Base-by-base conservation (phyloP, 2,797 vertebrate genomes). In the Nannoperca australis region DNA sequence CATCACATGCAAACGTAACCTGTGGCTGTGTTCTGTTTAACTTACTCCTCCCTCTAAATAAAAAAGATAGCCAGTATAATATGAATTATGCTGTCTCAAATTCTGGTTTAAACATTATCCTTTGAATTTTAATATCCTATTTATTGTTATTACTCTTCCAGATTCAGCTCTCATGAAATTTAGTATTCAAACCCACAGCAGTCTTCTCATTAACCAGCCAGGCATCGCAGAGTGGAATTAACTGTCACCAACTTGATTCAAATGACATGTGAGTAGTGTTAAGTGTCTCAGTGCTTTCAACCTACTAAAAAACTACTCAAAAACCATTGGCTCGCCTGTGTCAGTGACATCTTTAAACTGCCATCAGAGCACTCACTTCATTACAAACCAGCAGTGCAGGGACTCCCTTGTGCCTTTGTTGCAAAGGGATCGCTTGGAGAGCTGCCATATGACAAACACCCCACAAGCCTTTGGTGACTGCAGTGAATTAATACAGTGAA, bases 341-440 rank as follows among this genome's bases (percentile, higher is more conserved):
- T 76, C 69, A 44, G 38, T 69, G 76, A 66, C 78, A 76, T 79
- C 81, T 81, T 80, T 75, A 75, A 81, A 80, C 59, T 73, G 53
- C 42, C 67, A 68, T 73, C 63, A 78, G 61, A 76, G 67, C 40
- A 34, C 64, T 63, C 9, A 15, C 61, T 88, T 82, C 66, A 88
- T 86, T 79, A 86, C 60, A 76, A 76, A 70, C 30, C 65, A 70
- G 17, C 47, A 66, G 69, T 32, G 17, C 47, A 66, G 65, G 22
- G 59, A 55, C 68, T 84, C 67, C 61, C 81, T 81, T 20, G 40
- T 66, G 78, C 38, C 65, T 62, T 64, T 73, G 76, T 85, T 66
- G 55, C 68, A 82, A 18, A 82, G 61, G 66, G 82, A 53, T 61
- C 44, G 65, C 82, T 78, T 90, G 88, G 76, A 87, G 40, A 75